These are phyloP conservation scores for Calliphora vicina DNA, from an alignment of 1,140 invertebrate species.

Conservation along the genomic window DNA sequence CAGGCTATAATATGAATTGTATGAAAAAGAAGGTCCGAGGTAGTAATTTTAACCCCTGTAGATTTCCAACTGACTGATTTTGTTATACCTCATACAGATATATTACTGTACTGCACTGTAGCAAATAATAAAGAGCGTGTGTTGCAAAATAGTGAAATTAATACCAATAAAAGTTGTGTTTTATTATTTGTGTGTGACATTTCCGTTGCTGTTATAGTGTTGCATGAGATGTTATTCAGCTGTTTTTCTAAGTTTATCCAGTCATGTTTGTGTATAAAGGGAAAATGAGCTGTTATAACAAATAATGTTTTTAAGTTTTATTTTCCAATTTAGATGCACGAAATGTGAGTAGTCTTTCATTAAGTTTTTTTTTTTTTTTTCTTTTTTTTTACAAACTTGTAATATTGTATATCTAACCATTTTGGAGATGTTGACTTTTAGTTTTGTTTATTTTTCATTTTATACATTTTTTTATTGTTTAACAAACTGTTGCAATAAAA, in stretches of 20 bases:
- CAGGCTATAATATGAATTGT: no score
- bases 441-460: background rate
- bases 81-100: no score
- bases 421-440: background rate
- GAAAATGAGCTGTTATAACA: background rate
- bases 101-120: no score
- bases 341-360: background rate
- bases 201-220: background rate
- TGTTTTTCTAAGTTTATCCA: background rate
- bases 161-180: background rate
- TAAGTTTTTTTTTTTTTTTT: background rate
- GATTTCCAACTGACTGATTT: no score
- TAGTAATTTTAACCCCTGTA: no score
- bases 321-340: background rate
- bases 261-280: background rate
- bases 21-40: no score
- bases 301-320: background rate
- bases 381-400: no score
- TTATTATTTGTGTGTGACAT: background rate
- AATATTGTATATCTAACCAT: no score
- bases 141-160: no score
- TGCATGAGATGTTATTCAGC: background rate
- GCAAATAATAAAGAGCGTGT: no score
- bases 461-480: background rate
- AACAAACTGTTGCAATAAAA: background rate